Conservation (phyloP, 2,797 vertebrate genomes). For the Syndactyla subalaris region DNA sequence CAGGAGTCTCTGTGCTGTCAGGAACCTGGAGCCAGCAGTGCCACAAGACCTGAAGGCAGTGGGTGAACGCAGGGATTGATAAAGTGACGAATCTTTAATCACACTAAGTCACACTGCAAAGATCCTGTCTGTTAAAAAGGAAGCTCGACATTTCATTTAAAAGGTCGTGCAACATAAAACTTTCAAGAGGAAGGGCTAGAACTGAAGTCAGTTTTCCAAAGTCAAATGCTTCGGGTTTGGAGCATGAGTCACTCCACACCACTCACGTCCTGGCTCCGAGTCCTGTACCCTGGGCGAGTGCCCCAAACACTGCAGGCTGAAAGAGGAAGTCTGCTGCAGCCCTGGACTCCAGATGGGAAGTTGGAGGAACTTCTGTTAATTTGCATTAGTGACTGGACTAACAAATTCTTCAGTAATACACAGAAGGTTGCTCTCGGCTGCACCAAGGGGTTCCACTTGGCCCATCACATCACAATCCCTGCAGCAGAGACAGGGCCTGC, state of each 20-base stretch:
- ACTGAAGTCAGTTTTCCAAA: conserved; percentile 23
- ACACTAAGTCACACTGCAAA: not conserved
- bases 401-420: not conserved
- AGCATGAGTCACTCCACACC: conserved; percentile 38
- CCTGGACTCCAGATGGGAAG: not conserved
- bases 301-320: not conserved
- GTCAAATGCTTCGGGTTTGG: conserved; percentile 19
- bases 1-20: not conserved
- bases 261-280: not conserved
- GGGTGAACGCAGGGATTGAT: not conserved
- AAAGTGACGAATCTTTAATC: conserved; percentile 29
- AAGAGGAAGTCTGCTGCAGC: conserved; percentile 22
- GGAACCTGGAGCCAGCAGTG: not conserved
- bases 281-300: not conserved
- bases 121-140: conserved; percentile 2
- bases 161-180: conserved; percentile 30
- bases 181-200: conserved; percentile 36
- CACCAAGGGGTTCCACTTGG: not conserved
- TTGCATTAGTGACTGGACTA: not conserved
- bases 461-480: not conserved
- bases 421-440: not conserved
- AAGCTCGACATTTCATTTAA: conserved; percentile 46
- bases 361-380: not conserved
- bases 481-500: not conserved
- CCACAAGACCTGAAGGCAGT: not conserved